phyloP scores from a whole-genome alignment of 2,888 invertebrate species.

The Conomelus anceps region DNA sequence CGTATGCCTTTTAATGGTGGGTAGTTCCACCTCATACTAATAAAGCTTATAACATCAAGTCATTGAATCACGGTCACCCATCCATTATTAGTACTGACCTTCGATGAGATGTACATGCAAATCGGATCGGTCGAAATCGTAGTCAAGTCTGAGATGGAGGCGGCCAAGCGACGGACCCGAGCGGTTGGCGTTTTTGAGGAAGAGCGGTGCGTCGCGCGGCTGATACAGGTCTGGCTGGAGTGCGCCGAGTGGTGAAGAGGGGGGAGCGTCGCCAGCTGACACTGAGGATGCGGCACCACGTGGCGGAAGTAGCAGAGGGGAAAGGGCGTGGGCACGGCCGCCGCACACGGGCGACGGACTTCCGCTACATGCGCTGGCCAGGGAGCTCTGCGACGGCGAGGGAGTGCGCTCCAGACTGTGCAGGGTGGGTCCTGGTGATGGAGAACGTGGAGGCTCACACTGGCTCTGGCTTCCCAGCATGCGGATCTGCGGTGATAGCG shows the following conservation, averaged over 20 bases:
- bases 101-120: constrained; percentile 87
- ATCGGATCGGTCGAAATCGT: constrained; percentile 85
- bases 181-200: constrained; percentile 51
- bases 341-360: constrained; percentile 43
- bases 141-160: constrained; percentile 75
- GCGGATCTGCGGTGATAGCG: constrained; percentile 69
- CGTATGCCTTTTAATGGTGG: no score
- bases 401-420: constrained; percentile 18
- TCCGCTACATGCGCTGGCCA: constrained; percentile 20
- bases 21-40: no score
- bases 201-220: constrained; percentile 68
- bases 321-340: constrained; percentile 43
- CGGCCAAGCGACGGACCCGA: constrained; percentile 65
- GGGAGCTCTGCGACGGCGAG: constrained; percentile 21
- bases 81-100: constrained; percentile 48
- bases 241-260: constrained; percentile 64
- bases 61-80: no score
- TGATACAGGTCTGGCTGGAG: constrained; percentile 83
- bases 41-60: no score
- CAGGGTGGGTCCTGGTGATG: constrained; percentile 18
- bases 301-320: constrained; percentile 38
- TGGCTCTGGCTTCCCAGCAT: constrained; percentile 73
- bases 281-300: constrained; percentile 35
- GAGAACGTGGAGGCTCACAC: constrained; percentile 20
- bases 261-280: constrained; percentile 44